Conservation (phyloP, 2,888 invertebrate genomes). For the Patella pellucida region DNA sequence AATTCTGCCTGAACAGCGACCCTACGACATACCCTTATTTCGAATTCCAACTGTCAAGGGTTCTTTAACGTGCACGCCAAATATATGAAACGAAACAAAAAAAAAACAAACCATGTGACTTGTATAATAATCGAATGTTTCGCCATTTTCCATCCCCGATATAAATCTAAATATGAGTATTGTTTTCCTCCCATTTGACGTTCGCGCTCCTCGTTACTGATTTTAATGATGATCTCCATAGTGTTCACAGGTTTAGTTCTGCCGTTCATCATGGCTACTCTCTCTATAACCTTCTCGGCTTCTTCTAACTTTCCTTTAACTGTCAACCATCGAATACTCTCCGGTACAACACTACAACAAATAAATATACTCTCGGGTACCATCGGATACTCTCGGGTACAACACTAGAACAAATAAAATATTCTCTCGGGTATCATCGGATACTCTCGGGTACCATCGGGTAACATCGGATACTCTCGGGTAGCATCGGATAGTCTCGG, state of each 20-base stretch:
- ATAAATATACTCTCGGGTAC: no score
- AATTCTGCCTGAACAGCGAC: no score
- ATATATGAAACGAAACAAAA: no score
- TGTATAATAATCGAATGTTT: slow-evolving; percentile 36
- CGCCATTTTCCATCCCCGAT: slow-evolving; percentile 34
- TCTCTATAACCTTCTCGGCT: slow-evolving; percentile 39
- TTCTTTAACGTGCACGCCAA: no score
- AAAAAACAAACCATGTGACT: slow-evolving; percentile 33
- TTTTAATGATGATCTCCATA: slow-evolving; percentile 16
- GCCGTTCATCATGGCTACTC: slow-evolving; percentile 43
- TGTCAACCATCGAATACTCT: slow-evolving; percentile 52
- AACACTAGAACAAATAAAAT: no score
- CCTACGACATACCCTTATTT: neutral
- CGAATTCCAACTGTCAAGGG: neutral
- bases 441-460: no score
- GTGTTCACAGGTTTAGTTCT: slow-evolving; percentile 36
- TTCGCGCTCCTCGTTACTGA: slow-evolving; percentile 26
- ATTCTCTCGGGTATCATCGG: no score
- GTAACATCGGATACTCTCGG: no score
- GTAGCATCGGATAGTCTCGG: no score
- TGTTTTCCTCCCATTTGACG: slow-evolving; percentile 31
- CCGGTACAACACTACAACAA: slow-evolving; percentile 46
- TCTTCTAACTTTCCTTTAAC: slow-evolving; percentile 39
- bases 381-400: no score
- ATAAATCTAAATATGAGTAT: slow-evolving; percentile 48